Evolutionary conservation across 2,888 invertebrate genomes (phyloP).

Genomic region (Timema podura): DNA sequence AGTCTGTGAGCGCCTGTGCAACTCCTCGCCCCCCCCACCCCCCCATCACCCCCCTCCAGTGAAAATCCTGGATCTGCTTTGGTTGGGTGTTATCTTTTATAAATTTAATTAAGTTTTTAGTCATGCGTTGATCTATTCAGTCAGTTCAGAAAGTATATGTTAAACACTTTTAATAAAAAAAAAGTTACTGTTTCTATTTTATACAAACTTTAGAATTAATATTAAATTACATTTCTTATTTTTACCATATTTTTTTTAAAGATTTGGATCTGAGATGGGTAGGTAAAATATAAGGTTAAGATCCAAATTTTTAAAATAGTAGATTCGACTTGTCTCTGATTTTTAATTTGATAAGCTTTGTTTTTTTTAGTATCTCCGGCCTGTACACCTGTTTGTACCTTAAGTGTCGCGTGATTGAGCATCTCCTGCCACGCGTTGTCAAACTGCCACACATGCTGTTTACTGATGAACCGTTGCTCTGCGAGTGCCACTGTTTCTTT

Average conservation of each 20-base stretch:
- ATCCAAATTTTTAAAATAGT: too few species aligned
- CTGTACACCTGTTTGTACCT: too few species aligned
- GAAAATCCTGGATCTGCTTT: too few species aligned
- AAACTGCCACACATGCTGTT: constrained; percentile 72
- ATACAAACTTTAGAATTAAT: neutral
- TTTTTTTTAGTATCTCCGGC: too few species aligned
- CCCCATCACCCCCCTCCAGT: too few species aligned
- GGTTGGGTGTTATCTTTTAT: too few species aligned
- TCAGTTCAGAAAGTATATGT: neutral
- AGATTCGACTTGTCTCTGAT: too few species aligned
- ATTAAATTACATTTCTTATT: neutral
- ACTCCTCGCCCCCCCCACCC: too few species aligned
- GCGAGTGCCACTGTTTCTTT: constrained; percentile 66
- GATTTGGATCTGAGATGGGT: neutral
- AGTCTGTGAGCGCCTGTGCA: too few species aligned
- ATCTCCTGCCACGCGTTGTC: constrained; percentile 95
- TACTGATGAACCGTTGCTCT: constrained; percentile 70
- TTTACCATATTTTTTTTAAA: neutral
- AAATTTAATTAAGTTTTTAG: too few species aligned
- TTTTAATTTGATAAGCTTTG: too few species aligned
- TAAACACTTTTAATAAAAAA: neutral
- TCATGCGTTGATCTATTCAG: too few species aligned
- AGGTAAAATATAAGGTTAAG: neutral
- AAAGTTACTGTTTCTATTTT: neutral
- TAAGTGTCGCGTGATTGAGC: constrained; percentile 85